Evolutionary conservation across 2,797 vertebrate species (phyloP), one percentile per base, ranked within the genome.

Genomic region (Eospalax fontanierii): DNA sequence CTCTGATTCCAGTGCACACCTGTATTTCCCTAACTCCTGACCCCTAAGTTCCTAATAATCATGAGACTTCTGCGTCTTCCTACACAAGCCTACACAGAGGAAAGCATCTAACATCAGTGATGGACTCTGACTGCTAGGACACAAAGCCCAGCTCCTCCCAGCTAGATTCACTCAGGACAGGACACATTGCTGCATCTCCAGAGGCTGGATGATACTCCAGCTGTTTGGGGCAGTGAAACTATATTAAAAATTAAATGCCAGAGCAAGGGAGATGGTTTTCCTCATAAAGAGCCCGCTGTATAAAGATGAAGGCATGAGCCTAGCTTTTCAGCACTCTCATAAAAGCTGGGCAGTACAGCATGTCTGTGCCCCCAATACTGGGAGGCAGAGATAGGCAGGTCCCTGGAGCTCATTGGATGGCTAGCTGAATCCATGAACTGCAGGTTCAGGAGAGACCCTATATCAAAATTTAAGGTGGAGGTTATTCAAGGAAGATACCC

Each of bases 181-280:
- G 43, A 46, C 61, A 90, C 14, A 9, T 57, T 66, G 59, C 35
- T 81, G 30, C n/a, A 54, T n/a, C 87, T 82, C 12, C 11, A 30
- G 38, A 66, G 18, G 7, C 3, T 54, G 11, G 10, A 7, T 73
- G 50, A 40, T 18, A 82, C n/a, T 93, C 86, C 54, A 80, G 66
- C 7, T 9, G 28, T 38, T 68, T 84, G 50, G 4, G 63, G 80
- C 22, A 38, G 0, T 9, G 83, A 87, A 85, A 86, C 40, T 68
- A 81, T 91, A 59, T 68, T 78, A 59, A 91, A 96, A n/a, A 3
- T 15, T 3, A 46, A 94, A 91, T 30, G 46, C 28, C 14, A n/a
- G 40, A 40, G 30, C 19, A 6, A 66, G 30, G 11, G 30, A 83
- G 38, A 63, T 6, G 22, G 18, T 66, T 33, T 9, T 43, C 35